These are phyloP conservation scores for Mesorhabditis spiculigera DNA, from an alignment of 2,888 invertebrate genomes.

Conservation along the genomic window DNA sequence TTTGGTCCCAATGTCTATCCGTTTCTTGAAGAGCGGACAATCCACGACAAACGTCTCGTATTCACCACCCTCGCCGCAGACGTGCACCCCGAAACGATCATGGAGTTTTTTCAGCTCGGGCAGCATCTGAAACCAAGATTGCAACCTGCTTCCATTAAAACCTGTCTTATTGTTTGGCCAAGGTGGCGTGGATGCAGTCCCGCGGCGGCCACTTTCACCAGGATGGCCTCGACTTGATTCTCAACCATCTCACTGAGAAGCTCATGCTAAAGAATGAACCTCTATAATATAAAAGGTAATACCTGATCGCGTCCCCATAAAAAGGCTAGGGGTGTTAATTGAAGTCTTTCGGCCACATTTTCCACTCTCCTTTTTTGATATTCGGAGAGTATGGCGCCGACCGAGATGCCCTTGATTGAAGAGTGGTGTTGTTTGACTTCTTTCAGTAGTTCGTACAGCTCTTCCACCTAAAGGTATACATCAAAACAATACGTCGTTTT, in stretches of 20 bases:
- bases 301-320: constrained; percentile 90
- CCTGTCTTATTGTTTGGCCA: constrained; percentile 47
- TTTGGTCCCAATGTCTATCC: constrained; percentile 28
- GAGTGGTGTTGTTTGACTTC: constrained; percentile 69
- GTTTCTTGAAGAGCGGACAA: constrained; percentile 81
- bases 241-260: constrained; percentile 93
- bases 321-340: constrained; percentile 83
- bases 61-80: constrained; percentile 98
- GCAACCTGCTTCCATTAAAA: constrained; percentile 10
- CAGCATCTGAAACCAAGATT: constrained; percentile 70
- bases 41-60: constrained; percentile 96
- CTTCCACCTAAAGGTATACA: constrained; percentile 75
- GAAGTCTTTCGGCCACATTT: constrained; percentile 77
- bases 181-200: constrained; percentile 72
- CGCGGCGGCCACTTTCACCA: constrained; percentile 91
- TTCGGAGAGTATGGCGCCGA: constrained; percentile 94
- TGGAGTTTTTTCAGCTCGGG: constrained; percentile 83
- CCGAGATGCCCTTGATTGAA: constrained; percentile 72
- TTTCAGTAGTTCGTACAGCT: constrained; percentile 78
- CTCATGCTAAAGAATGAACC: constrained; percentile 65
- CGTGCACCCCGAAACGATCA: constrained; percentile 86
- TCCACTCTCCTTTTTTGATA: constrained; percentile 87
- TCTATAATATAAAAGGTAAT: constrained; percentile 14
- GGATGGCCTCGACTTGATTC: constrained; percentile 83
- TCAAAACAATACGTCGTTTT: no score